Base-by-base conservation (phyloP, 2,113 vertebrate genomes). In the Thymallus thymallus region DNA sequence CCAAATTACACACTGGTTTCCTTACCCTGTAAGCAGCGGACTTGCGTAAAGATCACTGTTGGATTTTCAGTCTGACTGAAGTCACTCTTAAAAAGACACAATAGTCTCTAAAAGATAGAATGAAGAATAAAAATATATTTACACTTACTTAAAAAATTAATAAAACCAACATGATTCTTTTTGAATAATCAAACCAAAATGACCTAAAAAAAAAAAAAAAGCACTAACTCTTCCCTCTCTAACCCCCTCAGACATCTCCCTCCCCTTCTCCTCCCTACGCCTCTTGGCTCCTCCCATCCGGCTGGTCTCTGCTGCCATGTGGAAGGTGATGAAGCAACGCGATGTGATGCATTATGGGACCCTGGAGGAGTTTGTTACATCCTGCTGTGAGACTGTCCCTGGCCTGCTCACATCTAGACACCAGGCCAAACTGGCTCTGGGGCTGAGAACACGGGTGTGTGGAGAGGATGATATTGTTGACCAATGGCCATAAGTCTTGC, bases 401-500 rank as follows among this genome's bases (percentile, higher is more conserved):
- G 92, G 91, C 1, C 60, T 95, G 84, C 92, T 95, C 61, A 89
- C 79, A 51, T 82, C 84, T 60, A 91, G 94, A 69, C 95, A 96
- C 74, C 88, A 91, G 67, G 91, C 88, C 55, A 94, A 93, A 70
- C 90, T 96, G n/a, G 84, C 83, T 0, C 80, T 96, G 80, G 94
- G 94, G 4, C 89, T 96, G 20, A 88, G 90, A 73, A 93, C 91
- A 62, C 91, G 93, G 91, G 95, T 95, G 84, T 81, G 88, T 64
- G n/a, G 2, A 51, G 72, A 32, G 24, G 23, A 30, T n/a, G 6
- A 29, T 24, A 16, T 26, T 18, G 4, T 41, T 4, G 48, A 55
- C 35, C 35, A 7, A 41, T 41, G 35, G 9, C 9, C 35, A 12
- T 41, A 41, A 10, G 35, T 41, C 35, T 41, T 41, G 9, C 22